Evolutionary conservation across 2,888 invertebrate species (phyloP).

Genomic region (Limnephilus marmoratus): DNA sequence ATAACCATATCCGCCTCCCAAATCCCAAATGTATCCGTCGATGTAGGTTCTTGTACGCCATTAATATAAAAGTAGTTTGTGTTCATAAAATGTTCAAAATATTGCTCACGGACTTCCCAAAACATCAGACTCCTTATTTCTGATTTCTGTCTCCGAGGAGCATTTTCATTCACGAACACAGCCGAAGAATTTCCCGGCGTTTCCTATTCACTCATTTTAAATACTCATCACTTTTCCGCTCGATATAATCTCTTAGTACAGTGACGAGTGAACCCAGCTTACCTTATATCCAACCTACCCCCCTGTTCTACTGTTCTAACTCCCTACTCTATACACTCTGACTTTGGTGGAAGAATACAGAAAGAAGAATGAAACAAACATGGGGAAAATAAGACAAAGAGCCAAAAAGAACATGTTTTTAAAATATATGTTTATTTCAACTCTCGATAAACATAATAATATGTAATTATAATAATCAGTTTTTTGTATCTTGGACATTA

Average conservation of each 20-base stretch:
- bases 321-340: neutral
- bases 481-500: too few species aligned
- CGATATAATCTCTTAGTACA: conserved; percentile 57
- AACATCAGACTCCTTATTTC: neutral
- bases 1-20: too few species aligned
- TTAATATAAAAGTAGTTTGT: neutral
- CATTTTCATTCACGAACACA: conserved; percentile 41
- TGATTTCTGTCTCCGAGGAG: neutral
- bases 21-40: too few species aligned
- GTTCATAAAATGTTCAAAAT: neutral
- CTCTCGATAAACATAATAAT: too few species aligned
- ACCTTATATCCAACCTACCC: neutral
- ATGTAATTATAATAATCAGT: too few species aligned
- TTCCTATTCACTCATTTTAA: conserved; percentile 60
- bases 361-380: neutral
- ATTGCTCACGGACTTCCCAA: neutral
- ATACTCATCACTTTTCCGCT: conserved; percentile 64
- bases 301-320: neutral
- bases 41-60: too few species aligned
- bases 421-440: too few species aligned
- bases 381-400: neutral
- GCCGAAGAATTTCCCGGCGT: conserved; percentile 7
- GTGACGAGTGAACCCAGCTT: neutral
- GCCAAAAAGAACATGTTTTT: neutral
- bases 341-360: neutral